Conservation (phyloP, 2,888 invertebrate species). For the Epirrita christyi region DNA sequence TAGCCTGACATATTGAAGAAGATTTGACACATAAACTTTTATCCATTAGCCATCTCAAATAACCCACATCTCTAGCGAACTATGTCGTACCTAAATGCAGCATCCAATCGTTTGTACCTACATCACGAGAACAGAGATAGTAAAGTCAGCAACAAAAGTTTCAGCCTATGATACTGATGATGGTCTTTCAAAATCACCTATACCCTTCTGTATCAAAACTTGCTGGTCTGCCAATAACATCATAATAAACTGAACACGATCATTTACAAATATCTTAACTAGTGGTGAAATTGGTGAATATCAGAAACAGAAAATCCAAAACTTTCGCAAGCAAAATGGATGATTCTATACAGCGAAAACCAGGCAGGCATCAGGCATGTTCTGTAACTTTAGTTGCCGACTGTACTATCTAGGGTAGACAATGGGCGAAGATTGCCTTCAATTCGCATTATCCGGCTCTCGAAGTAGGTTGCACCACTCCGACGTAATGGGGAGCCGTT, state of each 20-base stretch:
- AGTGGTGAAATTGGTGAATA: too few relatives aligned
- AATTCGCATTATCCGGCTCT: constrained; percentile 82
- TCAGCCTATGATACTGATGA: too few relatives aligned
- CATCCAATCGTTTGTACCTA: not conserved
- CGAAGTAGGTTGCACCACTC: constrained; percentile 77
- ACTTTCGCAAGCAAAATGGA: not conserved
- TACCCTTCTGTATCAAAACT: too few relatives aligned
- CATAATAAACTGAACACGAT: too few relatives aligned
- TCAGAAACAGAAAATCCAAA: not conserved
- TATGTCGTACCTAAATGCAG: constrained; percentile 3
- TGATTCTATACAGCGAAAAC: not conserved
- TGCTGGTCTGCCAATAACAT: too few relatives aligned
- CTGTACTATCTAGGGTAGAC: constrained; percentile 56
- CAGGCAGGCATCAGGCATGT: not conserved
- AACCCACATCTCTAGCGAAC: constrained; percentile 24
- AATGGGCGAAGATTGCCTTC: constrained; percentile 77
- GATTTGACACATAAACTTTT: constrained; percentile 21
- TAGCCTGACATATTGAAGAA: constrained; percentile 16
- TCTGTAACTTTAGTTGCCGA: constrained; percentile 32
- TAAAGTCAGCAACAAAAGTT: constrained; percentile 8
- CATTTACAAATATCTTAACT: too few relatives aligned
- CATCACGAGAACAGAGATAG: not conserved
- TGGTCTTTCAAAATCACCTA: too few relatives aligned
- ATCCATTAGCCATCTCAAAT: constrained; percentile 27
- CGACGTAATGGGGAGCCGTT: constrained; percentile 79